These are phyloP conservation scores for Yasuhikotakia modesta DNA, from an alignment of 2,797 vertebrate genomes.

Conservation along the genomic window DNA sequence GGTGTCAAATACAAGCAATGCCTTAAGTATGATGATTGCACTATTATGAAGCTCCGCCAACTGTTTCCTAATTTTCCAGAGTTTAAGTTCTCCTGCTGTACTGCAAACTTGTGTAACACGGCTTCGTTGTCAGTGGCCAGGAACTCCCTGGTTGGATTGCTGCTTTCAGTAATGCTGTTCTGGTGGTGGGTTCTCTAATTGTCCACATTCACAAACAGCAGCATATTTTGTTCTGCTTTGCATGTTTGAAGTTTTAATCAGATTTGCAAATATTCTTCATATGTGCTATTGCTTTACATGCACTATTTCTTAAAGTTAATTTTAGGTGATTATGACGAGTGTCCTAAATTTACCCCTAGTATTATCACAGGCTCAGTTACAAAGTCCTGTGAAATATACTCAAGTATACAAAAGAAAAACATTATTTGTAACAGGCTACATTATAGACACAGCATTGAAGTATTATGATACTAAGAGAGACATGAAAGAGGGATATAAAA, in stretches of 20 bases:
- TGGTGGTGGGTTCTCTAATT: conserved; percentile 71
- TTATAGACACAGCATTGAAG: too few relatives aligned
- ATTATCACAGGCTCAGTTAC: neutral
- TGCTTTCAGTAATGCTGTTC: conserved; percentile 64
- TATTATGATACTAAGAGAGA: too few relatives aligned
- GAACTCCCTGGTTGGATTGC: conserved; percentile 69
- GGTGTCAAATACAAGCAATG: conserved; percentile 71
- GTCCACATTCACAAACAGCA: neutral
- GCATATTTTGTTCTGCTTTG: neutral
- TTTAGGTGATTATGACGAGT: neutral
- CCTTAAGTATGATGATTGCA: conserved; percentile 73
- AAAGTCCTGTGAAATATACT: neutral
- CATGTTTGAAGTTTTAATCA: neutral
- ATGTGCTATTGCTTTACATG: neutral
- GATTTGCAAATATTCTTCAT: neutral
- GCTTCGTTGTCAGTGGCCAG: conserved; percentile 58
- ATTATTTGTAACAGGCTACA: neutral
- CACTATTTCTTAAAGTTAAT: too few relatives aligned
- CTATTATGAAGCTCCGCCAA: conserved; percentile 61
- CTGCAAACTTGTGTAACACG: conserved; percentile 73
- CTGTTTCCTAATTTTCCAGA: conserved; percentile 60
- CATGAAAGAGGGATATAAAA: too few relatives aligned
- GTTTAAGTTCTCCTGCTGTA: conserved; percentile 73
- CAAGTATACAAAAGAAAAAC: neutral
- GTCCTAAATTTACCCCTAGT: neutral